These are phyloP conservation scores for Serranus cabrilla DNA, from an alignment of 2,797 vertebrate species.

Conservation along the genomic window DNA sequence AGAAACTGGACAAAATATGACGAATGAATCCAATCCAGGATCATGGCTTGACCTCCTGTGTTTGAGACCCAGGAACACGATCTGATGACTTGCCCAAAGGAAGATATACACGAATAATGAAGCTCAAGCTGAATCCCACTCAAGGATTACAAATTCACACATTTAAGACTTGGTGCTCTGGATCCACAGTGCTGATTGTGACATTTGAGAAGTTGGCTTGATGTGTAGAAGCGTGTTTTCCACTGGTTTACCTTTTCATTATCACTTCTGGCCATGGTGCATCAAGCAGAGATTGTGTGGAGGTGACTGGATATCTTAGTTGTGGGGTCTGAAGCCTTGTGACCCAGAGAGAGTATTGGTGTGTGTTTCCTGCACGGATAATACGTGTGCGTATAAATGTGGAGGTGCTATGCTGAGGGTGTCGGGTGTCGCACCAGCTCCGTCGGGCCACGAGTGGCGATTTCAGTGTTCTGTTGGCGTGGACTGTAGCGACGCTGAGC, in stretches of 20 bases:
- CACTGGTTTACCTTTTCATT: not conserved
- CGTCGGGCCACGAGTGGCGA: slow-evolving; percentile 85
- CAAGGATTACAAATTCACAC: slow-evolving; percentile 27
- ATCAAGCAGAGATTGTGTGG: not conserved
- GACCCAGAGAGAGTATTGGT: not conserved
- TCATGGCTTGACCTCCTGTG: not conserved
- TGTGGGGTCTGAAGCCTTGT: slow-evolving; percentile 9
- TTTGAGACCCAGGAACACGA: not conserved
- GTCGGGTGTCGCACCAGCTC: slow-evolving; percentile 71
- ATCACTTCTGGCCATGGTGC: not conserved
- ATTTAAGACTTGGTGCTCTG: not conserved
- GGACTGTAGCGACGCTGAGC: slow-evolving; percentile 93
- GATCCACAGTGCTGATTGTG: not conserved
- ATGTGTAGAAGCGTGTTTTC: not conserved
- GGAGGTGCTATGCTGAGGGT: slow-evolving; percentile 65
- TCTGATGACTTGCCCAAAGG: not conserved
- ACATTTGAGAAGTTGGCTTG: not conserved
- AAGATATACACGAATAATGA: slow-evolving; percentile 13
- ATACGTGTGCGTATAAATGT: slow-evolving; percentile 19
- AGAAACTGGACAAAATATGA: slow-evolving; percentile 12
- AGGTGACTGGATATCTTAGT: slow-evolving; percentile 15
- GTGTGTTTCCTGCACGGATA: slow-evolving; percentile 1
- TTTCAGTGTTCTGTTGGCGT: slow-evolving; percentile 92
- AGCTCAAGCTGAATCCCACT: slow-evolving; percentile 5
- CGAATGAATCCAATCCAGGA: not conserved